Evolutionary conservation across 2,797 vertebrate species (phyloP).

Genomic region (Mormyrops attenuatus): DNA sequence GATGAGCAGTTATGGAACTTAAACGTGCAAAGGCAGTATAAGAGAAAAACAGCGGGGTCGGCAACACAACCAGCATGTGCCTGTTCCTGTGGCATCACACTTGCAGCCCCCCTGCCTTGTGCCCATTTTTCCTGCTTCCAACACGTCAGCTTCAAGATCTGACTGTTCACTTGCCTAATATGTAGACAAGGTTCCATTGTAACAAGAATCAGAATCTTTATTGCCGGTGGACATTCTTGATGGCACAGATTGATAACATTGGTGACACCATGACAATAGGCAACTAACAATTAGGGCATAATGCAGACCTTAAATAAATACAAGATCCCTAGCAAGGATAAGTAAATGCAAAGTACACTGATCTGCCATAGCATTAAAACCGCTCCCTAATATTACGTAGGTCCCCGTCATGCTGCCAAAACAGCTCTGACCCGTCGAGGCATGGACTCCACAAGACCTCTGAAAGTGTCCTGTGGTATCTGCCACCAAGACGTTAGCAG

Average conservation of each 20-base stretch:
- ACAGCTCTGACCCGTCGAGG: background rate
- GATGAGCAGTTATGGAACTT: background rate
- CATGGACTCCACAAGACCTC: background rate
- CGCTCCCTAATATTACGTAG: background rate
- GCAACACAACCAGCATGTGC: background rate
- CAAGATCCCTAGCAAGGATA: background rate
- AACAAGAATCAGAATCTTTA: background rate
- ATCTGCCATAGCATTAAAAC: background rate
- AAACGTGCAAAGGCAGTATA: background rate
- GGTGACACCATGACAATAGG: background rate
- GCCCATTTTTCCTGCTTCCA: background rate
- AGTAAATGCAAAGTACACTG: background rate
- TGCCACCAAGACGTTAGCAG: background rate
- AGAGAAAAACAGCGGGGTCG: background rate
- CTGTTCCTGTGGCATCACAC: background rate
- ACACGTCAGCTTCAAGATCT: background rate
- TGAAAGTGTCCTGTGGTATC: background rate
- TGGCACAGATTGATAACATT: background rate
- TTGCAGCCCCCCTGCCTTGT: background rate
- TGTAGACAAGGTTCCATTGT: background rate
- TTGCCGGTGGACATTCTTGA: background rate
- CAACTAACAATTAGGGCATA: background rate
- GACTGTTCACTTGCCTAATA: background rate
- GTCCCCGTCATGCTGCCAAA: background rate
- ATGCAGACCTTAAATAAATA: background rate